Percentiles rank a stretch among this genome's conserved stretches.
These are phyloP conservation scores for Clarias macrocephalus DNA, from an alignment of 2,113 vertebrate species.

Conservation along the genomic window DNA sequence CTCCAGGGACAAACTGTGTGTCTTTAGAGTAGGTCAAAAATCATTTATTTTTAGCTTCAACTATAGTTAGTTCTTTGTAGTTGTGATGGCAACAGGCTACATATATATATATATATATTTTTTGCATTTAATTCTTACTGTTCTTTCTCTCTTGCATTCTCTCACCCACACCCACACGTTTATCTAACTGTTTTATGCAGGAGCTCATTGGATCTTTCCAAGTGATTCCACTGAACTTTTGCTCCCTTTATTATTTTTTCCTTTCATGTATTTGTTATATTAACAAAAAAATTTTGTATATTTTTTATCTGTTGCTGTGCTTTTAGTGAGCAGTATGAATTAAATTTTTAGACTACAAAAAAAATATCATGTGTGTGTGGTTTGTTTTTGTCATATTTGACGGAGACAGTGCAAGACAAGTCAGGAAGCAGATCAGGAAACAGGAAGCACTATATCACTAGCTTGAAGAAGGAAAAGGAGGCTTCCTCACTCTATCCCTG, in stretches of 20 bases:
- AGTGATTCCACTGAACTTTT: background rate
- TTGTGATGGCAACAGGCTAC: slow-evolving; percentile 6
- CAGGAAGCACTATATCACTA: slow-evolving; percentile 23
- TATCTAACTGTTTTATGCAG: background rate
- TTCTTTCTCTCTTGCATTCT: background rate
- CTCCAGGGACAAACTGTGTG: background rate
- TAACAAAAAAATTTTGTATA: slow-evolving; percentile 41
- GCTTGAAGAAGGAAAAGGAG: slow-evolving; percentile 9
- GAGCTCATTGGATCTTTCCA: background rate
- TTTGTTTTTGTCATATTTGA: background rate
- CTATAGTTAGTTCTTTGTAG: slow-evolving; percentile 2
- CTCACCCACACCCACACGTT: slow-evolving; percentile 7
- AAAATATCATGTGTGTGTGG: background rate
- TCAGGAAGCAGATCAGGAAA: slow-evolving; percentile 33
- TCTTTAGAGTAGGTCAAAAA: background rate
- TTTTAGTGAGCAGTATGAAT: slow-evolving; percentile 25
- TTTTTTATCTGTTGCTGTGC: slow-evolving; percentile 19
- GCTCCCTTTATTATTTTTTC: background rate
- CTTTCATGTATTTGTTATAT: slow-evolving; percentile 40
- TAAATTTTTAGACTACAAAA: slow-evolving; percentile 10
- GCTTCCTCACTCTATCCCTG: background rate
- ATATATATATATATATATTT: background rate
- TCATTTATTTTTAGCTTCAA: slow-evolving; percentile 20
- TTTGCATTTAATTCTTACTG: background rate
- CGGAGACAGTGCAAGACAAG: background rate